Evolutionary conservation across 1,140 invertebrate species (phyloP).

Genomic region (Macrotrachela quadricornifera): DNA sequence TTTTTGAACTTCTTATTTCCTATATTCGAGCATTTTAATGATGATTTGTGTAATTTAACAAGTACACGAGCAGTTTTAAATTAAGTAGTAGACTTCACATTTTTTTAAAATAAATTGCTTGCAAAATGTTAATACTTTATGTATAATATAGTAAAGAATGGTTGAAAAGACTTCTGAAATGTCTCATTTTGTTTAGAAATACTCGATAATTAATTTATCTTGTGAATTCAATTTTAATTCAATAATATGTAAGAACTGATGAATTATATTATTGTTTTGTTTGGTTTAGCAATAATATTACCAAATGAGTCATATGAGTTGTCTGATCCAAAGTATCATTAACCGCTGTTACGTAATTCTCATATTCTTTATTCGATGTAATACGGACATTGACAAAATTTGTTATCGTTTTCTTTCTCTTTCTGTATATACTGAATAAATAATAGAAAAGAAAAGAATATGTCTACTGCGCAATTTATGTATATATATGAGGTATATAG

Average conservation of each 20-base stretch:
- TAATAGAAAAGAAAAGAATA: background rate
- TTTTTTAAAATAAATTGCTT: no score
- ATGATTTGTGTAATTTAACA: constrained; percentile 63
- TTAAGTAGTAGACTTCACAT: background rate
- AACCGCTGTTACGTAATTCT: constrained; percentile 77
- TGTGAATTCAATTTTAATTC: no score
- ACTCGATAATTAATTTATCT: no score
- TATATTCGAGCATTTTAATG: constrained; percentile 63
- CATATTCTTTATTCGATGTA: constrained; percentile 81
- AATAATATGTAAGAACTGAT: no score
- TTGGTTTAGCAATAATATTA: constrained; percentile 67
- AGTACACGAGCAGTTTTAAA: constrained; percentile 57
- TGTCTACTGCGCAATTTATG: no score
- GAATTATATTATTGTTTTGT: constrained; percentile 44
- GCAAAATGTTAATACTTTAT: no score
- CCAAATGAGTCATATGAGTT: constrained; percentile 72
- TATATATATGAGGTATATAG: no score
- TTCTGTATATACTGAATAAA: constrained; percentile 1
- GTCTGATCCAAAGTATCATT: constrained; percentile 81
- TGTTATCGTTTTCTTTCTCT: constrained; percentile 72
- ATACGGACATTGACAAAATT: constrained; percentile 76
- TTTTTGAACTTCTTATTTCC: constrained; percentile 78
- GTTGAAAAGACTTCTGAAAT: no score
- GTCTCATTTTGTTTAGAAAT: no score
- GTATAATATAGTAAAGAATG: no score